phyloP scores from a whole-genome alignment of 1,140 invertebrate species.

The Himalopsyche phryganea region DNA sequence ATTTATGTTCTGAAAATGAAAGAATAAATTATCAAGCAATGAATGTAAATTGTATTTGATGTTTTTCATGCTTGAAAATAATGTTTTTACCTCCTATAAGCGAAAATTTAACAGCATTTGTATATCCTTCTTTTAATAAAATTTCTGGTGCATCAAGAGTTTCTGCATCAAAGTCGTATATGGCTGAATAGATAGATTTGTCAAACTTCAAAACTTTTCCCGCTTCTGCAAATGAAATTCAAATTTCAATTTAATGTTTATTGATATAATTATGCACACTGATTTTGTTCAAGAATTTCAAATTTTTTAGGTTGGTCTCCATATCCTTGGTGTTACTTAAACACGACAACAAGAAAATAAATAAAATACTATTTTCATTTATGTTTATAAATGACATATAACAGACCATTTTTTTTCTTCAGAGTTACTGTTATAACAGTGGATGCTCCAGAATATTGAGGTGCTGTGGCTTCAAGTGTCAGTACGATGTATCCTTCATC shows the following conservation, averaged over 20 bases:
- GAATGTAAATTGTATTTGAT: no score
- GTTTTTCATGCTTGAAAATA: no score
- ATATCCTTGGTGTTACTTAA: no score
- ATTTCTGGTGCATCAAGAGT: not conserved
- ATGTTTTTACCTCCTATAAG: not conserved
- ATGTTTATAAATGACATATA: not conserved
- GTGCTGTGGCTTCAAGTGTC: conserved; percentile 1
- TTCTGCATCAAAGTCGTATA: not conserved
- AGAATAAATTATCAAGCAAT: no score
- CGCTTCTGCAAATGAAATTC: not conserved
- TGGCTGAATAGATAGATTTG: not conserved
- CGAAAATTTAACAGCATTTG: not conserved
- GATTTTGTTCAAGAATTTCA: no score
- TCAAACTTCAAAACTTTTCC: not conserved
- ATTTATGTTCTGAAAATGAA: conserved; percentile 6
- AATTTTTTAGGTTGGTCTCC: no score
- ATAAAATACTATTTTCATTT: no score
- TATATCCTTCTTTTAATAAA: not conserved
- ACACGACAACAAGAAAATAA: no score
- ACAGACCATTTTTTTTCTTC: not conserved
- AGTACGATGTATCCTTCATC: conserved; percentile 4
- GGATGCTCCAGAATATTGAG: not conserved
- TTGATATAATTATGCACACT: no score
- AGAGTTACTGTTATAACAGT: not conserved
- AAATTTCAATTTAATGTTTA: no score